A percentile compares a stretch with the other conserved stretches of the same genome.
These are phyloP conservation scores for Drosophila sulfurigaster DNA, from an alignment of 1,140 invertebrate species.

Conservation along the genomic window DNA sequence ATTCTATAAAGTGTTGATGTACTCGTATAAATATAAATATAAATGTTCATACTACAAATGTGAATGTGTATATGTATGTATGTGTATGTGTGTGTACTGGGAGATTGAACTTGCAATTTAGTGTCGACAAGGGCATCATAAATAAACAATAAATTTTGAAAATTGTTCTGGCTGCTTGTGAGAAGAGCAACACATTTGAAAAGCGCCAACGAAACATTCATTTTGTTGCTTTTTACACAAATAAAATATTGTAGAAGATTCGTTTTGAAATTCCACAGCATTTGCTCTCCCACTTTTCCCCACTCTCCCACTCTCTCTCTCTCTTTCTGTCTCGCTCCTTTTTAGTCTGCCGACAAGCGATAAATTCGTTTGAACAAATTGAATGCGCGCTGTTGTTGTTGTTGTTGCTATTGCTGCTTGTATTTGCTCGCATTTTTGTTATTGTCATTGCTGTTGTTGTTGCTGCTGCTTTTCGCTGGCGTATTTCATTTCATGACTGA, in stretches of 20 bases:
- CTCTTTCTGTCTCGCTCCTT: background rate
- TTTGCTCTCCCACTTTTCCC: constrained; percentile 1
- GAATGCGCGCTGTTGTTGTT: constrained; percentile 52
- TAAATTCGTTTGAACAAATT: constrained; percentile 79
- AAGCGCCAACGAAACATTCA: constrained; percentile 43
- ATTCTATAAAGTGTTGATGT: background rate
- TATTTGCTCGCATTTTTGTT: constrained; percentile 26
- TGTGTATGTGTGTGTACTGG: constrained; percentile 10
- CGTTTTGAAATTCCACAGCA: constrained; percentile 38
- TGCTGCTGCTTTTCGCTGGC: constrained; percentile 38
- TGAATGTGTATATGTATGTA: constrained; percentile 3
- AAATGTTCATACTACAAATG: background rate
- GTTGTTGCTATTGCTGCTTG: constrained; percentile 32
- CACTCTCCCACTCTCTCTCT: background rate
- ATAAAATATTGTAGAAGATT: constrained; percentile 16
- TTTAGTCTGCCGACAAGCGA: constrained; percentile 59
- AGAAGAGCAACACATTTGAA: constrained; percentile 35
- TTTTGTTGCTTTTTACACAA: constrained; percentile 40
- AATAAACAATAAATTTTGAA: constrained; percentile 48
- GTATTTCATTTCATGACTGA: constrained; percentile 80
- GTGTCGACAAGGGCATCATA: constrained; percentile 54
- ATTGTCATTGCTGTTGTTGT: constrained; percentile 28
- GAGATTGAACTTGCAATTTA: constrained; percentile 48
- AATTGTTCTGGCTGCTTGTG: constrained; percentile 38
- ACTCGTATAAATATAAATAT: background rate